Conservation (phyloP, 2,888 invertebrate species). For the Gari tellinella region DNA sequence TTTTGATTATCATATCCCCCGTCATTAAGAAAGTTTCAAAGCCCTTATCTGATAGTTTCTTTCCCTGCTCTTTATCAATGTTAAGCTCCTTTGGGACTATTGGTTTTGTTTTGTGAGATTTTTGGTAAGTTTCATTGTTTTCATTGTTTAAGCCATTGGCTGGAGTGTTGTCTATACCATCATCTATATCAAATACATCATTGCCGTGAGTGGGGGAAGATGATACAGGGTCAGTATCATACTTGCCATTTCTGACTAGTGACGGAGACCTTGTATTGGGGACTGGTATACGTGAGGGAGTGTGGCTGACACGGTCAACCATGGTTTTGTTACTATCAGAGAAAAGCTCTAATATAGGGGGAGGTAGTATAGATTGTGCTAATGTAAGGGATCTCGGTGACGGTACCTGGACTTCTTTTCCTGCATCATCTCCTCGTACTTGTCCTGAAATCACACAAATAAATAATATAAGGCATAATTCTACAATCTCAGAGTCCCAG, state of each 20-base stretch:
- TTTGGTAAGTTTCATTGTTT: conserved; percentile 16
- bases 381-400: conserved; percentile 20
- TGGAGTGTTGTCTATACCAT: conserved; percentile 3
- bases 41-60: conserved; percentile 66
- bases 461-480: too few relatives aligned
- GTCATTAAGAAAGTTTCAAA: conserved; percentile 94
- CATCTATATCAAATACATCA: not conserved
- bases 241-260: conserved; percentile 42
- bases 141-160: conserved; percentile 34
- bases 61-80: conserved; percentile 41
- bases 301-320: conserved; percentile 70
- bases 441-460: conserved; percentile 14
- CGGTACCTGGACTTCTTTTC: conserved; percentile 48
- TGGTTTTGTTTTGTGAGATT: conserved; percentile 55
- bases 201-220: conserved; percentile 9
- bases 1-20: conserved; percentile 96
- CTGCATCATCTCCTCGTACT: conserved; percentile 32
- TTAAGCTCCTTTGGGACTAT: conserved; percentile 41
- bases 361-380: too few relatives aligned
- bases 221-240: conserved; percentile 33
- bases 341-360: too few relatives aligned
- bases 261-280: conserved; percentile 56
- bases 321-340: conserved; percentile 3
- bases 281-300: conserved; percentile 76
- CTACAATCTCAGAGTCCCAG: too few relatives aligned